A percentile compares a stretch with the other conserved stretches of the same genome.
phyloP scores from a whole-genome alignment of 2,888 invertebrate genomes.

The Flexamia atlantica region DNA sequence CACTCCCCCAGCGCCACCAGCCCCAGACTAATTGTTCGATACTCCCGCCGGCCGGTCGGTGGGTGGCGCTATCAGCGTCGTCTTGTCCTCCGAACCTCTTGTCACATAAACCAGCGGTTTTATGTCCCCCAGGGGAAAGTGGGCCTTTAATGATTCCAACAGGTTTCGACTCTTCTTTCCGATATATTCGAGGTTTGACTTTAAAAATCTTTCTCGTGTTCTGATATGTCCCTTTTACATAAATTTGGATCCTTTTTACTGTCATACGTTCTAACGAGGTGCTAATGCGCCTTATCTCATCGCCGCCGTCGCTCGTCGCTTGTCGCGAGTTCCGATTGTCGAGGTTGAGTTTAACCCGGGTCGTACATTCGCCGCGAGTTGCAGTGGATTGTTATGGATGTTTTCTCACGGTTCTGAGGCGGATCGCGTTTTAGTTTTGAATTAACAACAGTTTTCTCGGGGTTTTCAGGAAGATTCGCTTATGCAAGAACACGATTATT shows the following conservation, averaged over 20 bases:
- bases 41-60: conserved; percentile 5
- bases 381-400: no score
- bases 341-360: neutral
- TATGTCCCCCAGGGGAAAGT: conserved; percentile 46
- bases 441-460: no score
- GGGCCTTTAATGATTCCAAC: conserved; percentile 56
- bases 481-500: no score
- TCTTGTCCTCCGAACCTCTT: conserved; percentile 44
- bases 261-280: conserved; percentile 54
- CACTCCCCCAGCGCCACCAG: neutral
- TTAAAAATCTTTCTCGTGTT: conserved; percentile 63
- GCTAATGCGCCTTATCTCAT: conserved; percentile 49
- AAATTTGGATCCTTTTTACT: conserved; percentile 56
- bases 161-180: conserved; percentile 58
- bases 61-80: conserved; percentile 16
- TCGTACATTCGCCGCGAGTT: neutral
- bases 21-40: conserved; percentile 1
- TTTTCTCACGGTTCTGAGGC: no score
- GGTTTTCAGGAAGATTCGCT: no score
- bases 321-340: neutral
- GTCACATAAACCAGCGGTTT: conserved; percentile 57
- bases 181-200: conserved; percentile 61
- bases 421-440: no score
- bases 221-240: conserved; percentile 58
- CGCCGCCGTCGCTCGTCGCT: neutral